Evolutionary conservation across 2,113 vertebrate species (phyloP), one percentile per base, ranked within the genome.

Genomic region (Cebus imitator): DNA sequence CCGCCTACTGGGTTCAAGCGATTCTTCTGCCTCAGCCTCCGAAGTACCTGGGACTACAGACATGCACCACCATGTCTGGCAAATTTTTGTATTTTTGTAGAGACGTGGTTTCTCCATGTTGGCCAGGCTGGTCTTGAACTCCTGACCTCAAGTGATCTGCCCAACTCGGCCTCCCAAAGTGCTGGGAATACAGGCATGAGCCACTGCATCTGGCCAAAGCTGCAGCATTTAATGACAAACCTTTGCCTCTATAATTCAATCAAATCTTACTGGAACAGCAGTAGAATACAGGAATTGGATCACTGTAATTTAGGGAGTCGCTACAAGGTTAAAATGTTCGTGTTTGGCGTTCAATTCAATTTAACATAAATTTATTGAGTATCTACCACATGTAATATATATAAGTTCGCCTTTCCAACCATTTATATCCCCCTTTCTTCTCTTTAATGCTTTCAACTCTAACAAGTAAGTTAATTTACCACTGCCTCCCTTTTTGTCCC

Each of bases 371-470:
- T 50, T 50, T 79, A 50, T 35, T 95, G 17, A 64, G 14, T 73
- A 78, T 85, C 84, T 93, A 76, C 35, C 35, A 66, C 20, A 96
- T n/a, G 14, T 11, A 78, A 89, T 27, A 14, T 23, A 88, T 11
- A 20, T 91, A 45, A 43, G 1, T 93, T 95, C 13, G 87, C 64
- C 45, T 91, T 97, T 91, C 55, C 72, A 91, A 87, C 57, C 37
- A 85, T 66, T 90, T 82, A 72, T 78, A 85, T 5, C 2, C 45
- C 35, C 79, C 45, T 94, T 84, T 79, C n/a, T 86, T 81, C 52
- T 80, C n/a, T 95, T 91, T 83, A 90, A n/a, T 55, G 61, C 16
- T 91, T 87, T 94, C 20, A 45, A 6, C 27, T 92, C 76, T 87
- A 73, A 16, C 58, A 91, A 94, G 23, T 64, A 96, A 84, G 17